Evolutionary conservation across 2,797 vertebrate genomes (phyloP).

Genomic region (Tiaroga cobitis): DNA sequence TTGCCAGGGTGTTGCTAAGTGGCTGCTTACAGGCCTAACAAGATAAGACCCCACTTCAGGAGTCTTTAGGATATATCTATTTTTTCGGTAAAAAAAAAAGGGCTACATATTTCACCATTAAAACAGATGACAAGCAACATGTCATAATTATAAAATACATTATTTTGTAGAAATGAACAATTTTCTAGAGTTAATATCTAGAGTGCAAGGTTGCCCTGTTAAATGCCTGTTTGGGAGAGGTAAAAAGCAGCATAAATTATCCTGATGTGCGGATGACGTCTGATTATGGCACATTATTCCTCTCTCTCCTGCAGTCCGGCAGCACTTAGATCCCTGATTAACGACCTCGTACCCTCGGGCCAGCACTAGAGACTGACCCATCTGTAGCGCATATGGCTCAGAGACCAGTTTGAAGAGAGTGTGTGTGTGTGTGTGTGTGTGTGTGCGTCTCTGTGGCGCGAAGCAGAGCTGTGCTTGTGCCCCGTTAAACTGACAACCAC

Average conservation of each 20-base stretch:
- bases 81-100: neutral
- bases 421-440: no score
- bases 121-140: neutral
- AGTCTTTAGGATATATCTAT: neutral
- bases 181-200: neutral
- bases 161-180: neutral
- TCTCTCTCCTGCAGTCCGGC: conserved; percentile 32
- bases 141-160: neutral
- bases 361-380: neutral
- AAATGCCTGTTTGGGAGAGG: neutral
- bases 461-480: conserved; percentile 51
- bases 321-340: conserved; percentile 44
- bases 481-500: conserved; percentile 42
- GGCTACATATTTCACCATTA: neutral
- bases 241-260: conserved; percentile 47
- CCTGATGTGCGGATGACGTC: conserved; percentile 19
- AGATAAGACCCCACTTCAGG: neutral
- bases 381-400: conserved; percentile 10
- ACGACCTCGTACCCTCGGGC: conserved; percentile 4
- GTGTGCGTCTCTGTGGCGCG: neutral
- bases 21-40: neutral
- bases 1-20: neutral
- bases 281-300: conserved; percentile 43
- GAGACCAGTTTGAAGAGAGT: neutral
- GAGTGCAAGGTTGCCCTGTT: neutral